phyloP scores from a whole-genome alignment of 2,888 invertebrate genomes.

The Elmis aenea region DNA sequence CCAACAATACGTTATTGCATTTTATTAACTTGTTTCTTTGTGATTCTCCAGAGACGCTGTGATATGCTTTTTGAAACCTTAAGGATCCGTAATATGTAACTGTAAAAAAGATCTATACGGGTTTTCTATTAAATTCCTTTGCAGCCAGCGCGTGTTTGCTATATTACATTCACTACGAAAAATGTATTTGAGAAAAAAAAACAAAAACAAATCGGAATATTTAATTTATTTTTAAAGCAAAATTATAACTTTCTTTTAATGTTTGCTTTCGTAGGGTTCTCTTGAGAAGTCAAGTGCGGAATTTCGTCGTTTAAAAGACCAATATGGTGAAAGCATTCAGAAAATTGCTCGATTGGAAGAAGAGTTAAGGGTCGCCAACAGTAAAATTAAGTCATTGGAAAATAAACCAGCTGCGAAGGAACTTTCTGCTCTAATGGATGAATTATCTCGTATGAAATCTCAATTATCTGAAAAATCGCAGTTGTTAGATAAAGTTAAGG shows the following conservation, averaged over 20 bases:
- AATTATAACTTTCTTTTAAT: background rate
- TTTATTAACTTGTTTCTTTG: too few relatives aligned
- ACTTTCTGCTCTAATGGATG: slow-evolving; percentile 34
- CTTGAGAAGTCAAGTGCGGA: slow-evolving; percentile 40
- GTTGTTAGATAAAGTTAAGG: slow-evolving; percentile 60
- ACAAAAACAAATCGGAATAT: too few relatives aligned
- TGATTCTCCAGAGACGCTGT: too few relatives aligned
- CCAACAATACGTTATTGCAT: too few relatives aligned
- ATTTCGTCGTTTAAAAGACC: slow-evolving; percentile 38
- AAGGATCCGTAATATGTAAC: too few relatives aligned
- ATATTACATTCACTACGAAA: too few relatives aligned
- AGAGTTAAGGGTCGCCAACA: slow-evolving; percentile 33
- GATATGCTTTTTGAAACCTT: too few relatives aligned
- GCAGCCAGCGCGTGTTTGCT: too few relatives aligned
- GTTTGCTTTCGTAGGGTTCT: slow-evolving; percentile 29
- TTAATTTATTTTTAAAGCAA: slow-evolving; percentile 1
- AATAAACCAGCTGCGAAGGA: slow-evolving; percentile 24
- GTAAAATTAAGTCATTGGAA: slow-evolving; percentile 25
- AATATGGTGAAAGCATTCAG: slow-evolving; percentile 36
- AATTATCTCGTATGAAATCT: slow-evolving; percentile 50
- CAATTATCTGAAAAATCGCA: slow-evolving; percentile 57
- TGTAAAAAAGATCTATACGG: too few relatives aligned
- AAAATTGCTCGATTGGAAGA: slow-evolving; percentile 38
- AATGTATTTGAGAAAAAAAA: too few relatives aligned
- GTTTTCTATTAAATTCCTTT: too few relatives aligned